Percentiles rank a stretch among this genome's conserved stretches.
Evolutionary conservation across 2,888 invertebrate genomes (phyloP).

Genomic region (Aphelenchoides bicaudatus): DNA sequence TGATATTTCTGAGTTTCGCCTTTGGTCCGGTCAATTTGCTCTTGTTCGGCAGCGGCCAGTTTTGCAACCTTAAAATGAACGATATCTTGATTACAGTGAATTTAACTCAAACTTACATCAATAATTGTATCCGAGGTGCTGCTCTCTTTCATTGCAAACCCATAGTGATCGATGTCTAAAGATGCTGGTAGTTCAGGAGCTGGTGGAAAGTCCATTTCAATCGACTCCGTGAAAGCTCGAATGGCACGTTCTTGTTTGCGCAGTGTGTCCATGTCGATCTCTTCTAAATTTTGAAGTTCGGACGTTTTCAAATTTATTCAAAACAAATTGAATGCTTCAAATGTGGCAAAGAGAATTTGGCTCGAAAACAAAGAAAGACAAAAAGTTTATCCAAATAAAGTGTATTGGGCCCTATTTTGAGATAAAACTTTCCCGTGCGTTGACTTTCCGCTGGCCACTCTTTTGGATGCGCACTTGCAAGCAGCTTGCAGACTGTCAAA

Average conservation of each 20-base stretch:
- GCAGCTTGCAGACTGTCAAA: too few species aligned
- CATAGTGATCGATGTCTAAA: slow-evolving; percentile 44
- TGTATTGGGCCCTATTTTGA: too few species aligned
- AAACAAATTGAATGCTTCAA: background rate
- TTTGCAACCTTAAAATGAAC: slow-evolving; percentile 16
- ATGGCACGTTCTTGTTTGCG: slow-evolving; percentile 48
- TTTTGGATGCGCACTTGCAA: too few species aligned
- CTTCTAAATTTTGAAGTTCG: slow-evolving; percentile 24
- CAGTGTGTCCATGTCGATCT: slow-evolving; percentile 32
- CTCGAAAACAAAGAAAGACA: background rate
- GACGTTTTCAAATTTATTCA: background rate
- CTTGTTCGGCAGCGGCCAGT: slow-evolving; percentile 11
- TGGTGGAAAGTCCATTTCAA: slow-evolving; percentile 49
- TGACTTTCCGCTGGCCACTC: too few species aligned
- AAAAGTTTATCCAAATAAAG: too few species aligned
- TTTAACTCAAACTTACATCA: slow-evolving; percentile 43
- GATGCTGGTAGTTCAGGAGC: slow-evolving; percentile 47
- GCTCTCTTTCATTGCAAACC: slow-evolving; percentile 32
- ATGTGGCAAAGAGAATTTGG: background rate
- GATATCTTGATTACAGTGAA: background rate
- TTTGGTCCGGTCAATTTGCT: slow-evolving; percentile 39
- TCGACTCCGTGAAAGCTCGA: slow-evolving; percentile 58
- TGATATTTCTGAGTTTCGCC: slow-evolving; percentile 59
- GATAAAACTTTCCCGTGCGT: too few species aligned
- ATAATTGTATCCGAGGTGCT: slow-evolving; percentile 52